These are phyloP conservation scores for Marasmarcha lunaedactyla DNA, from an alignment of 2,888 invertebrate species.

Conservation along the genomic window DNA sequence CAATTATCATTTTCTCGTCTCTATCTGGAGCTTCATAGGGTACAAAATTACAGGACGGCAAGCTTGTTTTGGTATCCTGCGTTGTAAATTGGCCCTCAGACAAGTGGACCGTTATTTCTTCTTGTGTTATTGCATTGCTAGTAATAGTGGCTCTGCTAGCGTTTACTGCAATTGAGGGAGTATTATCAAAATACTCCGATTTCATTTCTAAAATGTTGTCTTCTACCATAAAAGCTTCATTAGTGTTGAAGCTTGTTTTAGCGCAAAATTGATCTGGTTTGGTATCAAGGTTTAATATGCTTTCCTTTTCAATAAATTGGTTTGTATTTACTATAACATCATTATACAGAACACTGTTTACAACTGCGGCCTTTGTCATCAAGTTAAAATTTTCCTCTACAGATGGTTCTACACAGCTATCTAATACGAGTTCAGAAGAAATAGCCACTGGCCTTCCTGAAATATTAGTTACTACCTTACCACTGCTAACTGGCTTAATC, in stretches of 20 bases:
- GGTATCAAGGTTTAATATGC: conserved; percentile 17
- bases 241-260: conserved; percentile 32
- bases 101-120: conserved; percentile 62
- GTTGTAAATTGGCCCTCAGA: conserved; percentile 44
- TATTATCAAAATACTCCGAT: conserved; percentile 17
- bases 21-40: conserved; percentile 59
- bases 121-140: conserved; percentile 69
- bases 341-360: conserved; percentile 63
- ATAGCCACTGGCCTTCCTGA: conserved; percentile 60
- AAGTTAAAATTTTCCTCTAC: conserved; percentile 17
- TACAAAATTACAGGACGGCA: not conserved
- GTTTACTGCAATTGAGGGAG: conserved; percentile 20
- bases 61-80: conserved; percentile 32
- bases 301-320: conserved; percentile 70
- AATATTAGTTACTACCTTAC: conserved; percentile 53
- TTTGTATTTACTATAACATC: conserved; percentile 66
- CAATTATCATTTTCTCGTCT: conserved; percentile 66
- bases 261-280: conserved; percentile 26
- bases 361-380: conserved; percentile 45
- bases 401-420: conserved; percentile 39
- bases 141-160: conserved; percentile 48
- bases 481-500: conserved; percentile 22
- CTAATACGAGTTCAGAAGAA: conserved; percentile 52
- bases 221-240: conserved; percentile 59
- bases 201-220: conserved; percentile 58